Evolutionary conservation across 92 coral and sea anemone species (phyloP).

Genomic region (Palythoa grandiflora): DNA sequence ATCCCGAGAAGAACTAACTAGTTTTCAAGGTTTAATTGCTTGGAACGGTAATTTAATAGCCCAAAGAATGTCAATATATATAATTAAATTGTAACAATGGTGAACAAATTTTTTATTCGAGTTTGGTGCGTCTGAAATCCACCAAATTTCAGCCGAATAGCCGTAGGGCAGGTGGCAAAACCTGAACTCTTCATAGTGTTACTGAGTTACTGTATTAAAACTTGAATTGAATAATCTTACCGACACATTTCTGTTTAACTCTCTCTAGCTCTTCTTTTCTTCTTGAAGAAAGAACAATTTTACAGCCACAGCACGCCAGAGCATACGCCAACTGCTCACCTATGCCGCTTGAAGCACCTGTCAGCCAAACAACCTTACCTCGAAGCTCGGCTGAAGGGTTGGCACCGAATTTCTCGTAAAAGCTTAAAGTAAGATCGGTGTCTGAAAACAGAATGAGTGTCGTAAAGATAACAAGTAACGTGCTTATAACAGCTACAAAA

Average conservation of each 20-base stretch:
- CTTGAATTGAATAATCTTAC: conserved; percentile 41
- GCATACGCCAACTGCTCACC: conserved; percentile 93
- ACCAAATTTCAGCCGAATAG: no score
- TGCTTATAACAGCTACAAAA: conserved; percentile 28
- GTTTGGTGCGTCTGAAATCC: no score
- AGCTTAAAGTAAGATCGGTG: conserved; percentile 85
- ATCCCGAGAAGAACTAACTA: no score
- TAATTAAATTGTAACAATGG: no score
- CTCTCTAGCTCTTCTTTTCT: conserved; percentile 92
- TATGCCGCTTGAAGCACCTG: conserved; percentile 98
- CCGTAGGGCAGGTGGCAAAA: no score
- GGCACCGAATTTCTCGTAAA: conserved; percentile 84
- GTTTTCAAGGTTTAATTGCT: no score
- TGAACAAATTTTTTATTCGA: no score
- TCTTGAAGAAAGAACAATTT: conserved; percentile 88
- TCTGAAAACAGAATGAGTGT: conserved; percentile 64
- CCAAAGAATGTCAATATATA: no score
- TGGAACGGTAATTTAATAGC: no score
- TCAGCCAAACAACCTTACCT: conserved; percentile 94
- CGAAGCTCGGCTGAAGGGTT: conserved; percentile 81
- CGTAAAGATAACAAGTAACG: conserved; percentile 46
- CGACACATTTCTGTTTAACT: conserved; percentile 83
- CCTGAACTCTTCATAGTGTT: not conserved
- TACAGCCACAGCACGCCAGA: conserved; percentile 87
- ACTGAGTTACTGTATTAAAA: not conserved